Base-by-base conservation (phyloP, 2,113 vertebrate genomes). In the Haliaeetus leucogaster region DNA sequence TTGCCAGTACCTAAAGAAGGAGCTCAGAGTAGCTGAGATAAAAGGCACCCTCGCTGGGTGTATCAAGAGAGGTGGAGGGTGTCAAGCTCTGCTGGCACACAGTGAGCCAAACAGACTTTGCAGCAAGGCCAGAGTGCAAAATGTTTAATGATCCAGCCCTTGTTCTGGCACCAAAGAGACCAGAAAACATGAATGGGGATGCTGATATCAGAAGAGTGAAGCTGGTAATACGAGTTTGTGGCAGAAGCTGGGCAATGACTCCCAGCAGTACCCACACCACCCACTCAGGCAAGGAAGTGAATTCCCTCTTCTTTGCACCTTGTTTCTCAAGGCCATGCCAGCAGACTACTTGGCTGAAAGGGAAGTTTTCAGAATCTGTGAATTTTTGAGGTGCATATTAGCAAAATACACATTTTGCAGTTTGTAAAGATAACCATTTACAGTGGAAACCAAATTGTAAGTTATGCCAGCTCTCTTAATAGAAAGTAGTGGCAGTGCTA, bases 31-130 rank as follows among this genome's bases (percentile, higher is more conserved):
- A 38, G 4, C 40, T 27, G 17, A 83, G 47, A 30, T 30, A 68
- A 77, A 63, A 80, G 47, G 45, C 23, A 68, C 5, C 3, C 9
- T 61, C 2, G 0, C 11, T 27, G 29, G 8, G 6, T 36, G 2
- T 45, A 14, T 65, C 76, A 56, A 55, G 34, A 2, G 4, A 81
- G 9, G 7, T 36, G 27, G 27, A 70, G 13, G 9, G 2, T 50
- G n/a, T 62, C 38, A 82, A 40, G 42, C 7, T 59, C 32, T 59
- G 18, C 7, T 23, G 40, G 36, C 20, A 48, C 7, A 34, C 9
- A 43, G 3, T 25, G 10, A 86, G 34, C 4, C 29, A 59, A 89
- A 65, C 7, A 90, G 61, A 43, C 19, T 15, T 61, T n/a, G 27
- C 34, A 73, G 36, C 11, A 73, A 73, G 48, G 18, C 23, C 48